Evolutionary conservation across 2,113 vertebrate genomes (phyloP).

Genomic region (Cynocephalus volans): DNA sequence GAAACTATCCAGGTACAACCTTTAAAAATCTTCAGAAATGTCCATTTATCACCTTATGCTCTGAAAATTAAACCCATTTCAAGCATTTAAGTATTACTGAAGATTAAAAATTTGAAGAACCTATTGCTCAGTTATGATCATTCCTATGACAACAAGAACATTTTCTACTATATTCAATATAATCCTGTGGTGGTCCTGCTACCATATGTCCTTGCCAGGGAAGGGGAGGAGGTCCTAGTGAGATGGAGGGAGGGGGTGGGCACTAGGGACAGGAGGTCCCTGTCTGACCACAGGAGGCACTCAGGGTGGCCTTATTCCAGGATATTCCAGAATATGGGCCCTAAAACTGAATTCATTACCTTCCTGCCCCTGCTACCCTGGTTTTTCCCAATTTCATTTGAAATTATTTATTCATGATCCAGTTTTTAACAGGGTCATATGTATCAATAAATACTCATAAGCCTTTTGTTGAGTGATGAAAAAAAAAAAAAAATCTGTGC

Average conservation of each 20-base stretch:
- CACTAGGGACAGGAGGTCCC: neutral
- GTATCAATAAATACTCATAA: slow-evolving; percentile 27
- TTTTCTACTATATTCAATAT: neutral
- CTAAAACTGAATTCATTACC: neutral
- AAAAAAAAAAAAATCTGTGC: neutral
- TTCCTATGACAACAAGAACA: neutral
- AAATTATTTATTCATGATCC: slow-evolving; percentile 41
- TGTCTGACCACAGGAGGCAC: no score
- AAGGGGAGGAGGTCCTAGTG: neutral
- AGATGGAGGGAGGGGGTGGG: neutral
- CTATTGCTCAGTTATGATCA: neutral
- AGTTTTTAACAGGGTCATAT: slow-evolving; percentile 27
- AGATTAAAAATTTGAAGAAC: neutral
- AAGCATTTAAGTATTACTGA: neutral
- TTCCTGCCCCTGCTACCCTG: neutral
- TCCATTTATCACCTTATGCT: neutral
- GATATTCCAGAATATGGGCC: neutral
- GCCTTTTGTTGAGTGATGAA: slow-evolving; percentile 24
- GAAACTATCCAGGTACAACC: neutral
- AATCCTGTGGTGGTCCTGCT: neutral
- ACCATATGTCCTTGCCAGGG: rapidly evolving
- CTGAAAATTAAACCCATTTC: slow-evolving; percentile 16
- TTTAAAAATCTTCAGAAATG: slow-evolving; percentile 43
- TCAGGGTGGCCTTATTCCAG: neutral
- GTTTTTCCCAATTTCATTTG: slow-evolving; percentile 10